Evolutionary conservation across 2,888 invertebrate species (phyloP), one percentile per base, ranked within the genome.

Genomic region (Cinara cedri): DNA sequence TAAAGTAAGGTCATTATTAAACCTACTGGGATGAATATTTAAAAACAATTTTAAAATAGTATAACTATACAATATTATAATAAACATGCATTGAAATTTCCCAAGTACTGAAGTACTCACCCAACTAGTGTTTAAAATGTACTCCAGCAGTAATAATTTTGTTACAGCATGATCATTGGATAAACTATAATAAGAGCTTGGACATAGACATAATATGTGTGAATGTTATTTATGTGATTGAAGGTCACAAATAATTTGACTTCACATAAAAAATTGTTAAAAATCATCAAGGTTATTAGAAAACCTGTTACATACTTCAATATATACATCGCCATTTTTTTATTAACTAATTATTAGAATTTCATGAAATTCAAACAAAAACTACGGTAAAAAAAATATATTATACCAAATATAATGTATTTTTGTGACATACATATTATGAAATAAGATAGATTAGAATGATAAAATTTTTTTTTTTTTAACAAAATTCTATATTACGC

Each of bases 261-360:
- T 49, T 19, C 51, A 51, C 34, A 21, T 65, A 6, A 57, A 57
- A 57, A 44, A 62, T 49, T 34, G 3, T 34, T 62, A 19, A 62
- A 60, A 62, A 62, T 19, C 49, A 72, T 72, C 72, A 72, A 72
- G 62, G 72, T 62, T 34, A 62, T 49, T 68, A 68, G 16, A 63
- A 55, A 55, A 55, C 1, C 55, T 55, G 11, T 55, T 55, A 34
- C 6, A 34, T 34, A 21, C 10, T 55, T 54, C 9, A 55, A 55
- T 21, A 55, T 34, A 34, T 34, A 34, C 34, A 34, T 34, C 6
- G 34, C 6, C 34, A 34, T 34, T 34, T 34, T 34, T 34, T 34
- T 34, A 34, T 34, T 34, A 34, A 34, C 34, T 34, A 34, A 3
- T 6, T 34, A 34, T 6, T 34, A 4, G 34, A 6, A 34, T 34